These are phyloP conservation scores for Ecdyonurus torrentis DNA, from an alignment of 2,888 invertebrate species.

Conservation along the genomic window DNA sequence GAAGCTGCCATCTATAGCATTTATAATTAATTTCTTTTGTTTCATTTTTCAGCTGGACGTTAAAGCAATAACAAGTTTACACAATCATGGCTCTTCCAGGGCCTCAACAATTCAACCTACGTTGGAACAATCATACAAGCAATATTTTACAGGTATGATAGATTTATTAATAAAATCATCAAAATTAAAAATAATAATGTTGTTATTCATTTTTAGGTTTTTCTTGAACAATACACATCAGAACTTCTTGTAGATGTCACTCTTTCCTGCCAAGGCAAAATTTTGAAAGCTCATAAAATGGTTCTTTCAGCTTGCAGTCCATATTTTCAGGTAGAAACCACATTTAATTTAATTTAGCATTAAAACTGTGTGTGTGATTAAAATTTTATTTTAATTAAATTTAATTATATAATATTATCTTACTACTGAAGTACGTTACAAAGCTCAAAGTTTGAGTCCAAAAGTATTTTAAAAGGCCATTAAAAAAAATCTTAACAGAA, in stretches of 20 bases:
- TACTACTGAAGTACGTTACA: too few relatives aligned
- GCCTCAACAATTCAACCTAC: constrained; percentile 27
- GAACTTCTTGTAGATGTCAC: constrained; percentile 32
- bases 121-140: constrained; percentile 33
- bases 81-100: background rate
- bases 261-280: constrained; percentile 29
- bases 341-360: too few relatives aligned
- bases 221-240: constrained; percentile 26
- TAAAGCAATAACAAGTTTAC: background rate
- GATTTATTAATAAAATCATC: background rate
- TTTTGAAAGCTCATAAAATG: constrained; percentile 31
- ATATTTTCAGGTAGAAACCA: constrained; percentile 32
- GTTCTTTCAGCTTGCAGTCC: constrained; percentile 32
- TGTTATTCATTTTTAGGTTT: constrained; percentile 19
- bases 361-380: too few relatives aligned
- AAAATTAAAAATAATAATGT: background rate
- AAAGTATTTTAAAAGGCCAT: too few relatives aligned
- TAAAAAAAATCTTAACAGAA: too few relatives aligned
- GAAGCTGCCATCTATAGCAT: too few relatives aligned
- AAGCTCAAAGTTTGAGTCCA: too few relatives aligned
- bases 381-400: too few relatives aligned
- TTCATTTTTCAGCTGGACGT: background rate
- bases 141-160: constrained; percentile 28
- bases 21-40: too few relatives aligned
- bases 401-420: too few relatives aligned